Evolutionary conservation across 2,888 invertebrate species (phyloP).

Genomic region (Apamea sordens): DNA sequence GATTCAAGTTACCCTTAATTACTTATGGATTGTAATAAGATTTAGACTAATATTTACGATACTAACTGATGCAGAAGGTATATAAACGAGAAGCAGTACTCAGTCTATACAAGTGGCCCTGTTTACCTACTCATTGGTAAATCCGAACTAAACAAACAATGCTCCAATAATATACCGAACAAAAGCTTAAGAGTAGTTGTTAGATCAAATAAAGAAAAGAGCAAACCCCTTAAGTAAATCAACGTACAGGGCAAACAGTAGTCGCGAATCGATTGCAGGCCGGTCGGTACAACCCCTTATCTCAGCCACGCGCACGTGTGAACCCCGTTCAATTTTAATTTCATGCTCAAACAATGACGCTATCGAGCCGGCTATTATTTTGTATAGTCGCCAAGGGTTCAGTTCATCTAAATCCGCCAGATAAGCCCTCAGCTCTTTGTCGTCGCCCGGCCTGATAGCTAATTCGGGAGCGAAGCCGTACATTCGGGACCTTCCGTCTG

Average conservation of each 20-base stretch:
- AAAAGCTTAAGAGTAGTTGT: slow-evolving; percentile 77
- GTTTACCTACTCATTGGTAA: slow-evolving; percentile 66
- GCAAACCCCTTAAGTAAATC: slow-evolving; percentile 87
- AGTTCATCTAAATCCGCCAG: slow-evolving; percentile 89
- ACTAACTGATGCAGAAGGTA: slow-evolving; percentile 31
- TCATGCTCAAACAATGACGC: slow-evolving; percentile 91
- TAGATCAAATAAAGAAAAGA: slow-evolving; percentile 86
- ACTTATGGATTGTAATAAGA: slow-evolving; percentile 14
- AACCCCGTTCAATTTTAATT: slow-evolving; percentile 90
- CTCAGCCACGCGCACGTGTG: slow-evolving; percentile 89
- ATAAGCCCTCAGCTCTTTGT: slow-evolving; percentile 89
- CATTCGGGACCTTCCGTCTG: slow-evolving; percentile 62
- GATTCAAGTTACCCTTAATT: slow-evolving; percentile 16
- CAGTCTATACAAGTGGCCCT: slow-evolving; percentile 38
- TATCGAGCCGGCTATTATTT: slow-evolving; percentile 89
- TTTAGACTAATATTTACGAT: slow-evolving; percentile 29
- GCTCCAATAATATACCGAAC: slow-evolving; percentile 74
- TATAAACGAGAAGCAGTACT: slow-evolving; percentile 19
- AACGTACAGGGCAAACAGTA: slow-evolving; percentile 81
- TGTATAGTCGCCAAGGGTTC: slow-evolving; percentile 88
- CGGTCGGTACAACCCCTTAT: slow-evolving; percentile 86
- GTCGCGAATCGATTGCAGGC: slow-evolving; percentile 84
- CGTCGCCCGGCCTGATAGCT: slow-evolving; percentile 84
- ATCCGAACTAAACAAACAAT: slow-evolving; percentile 73
- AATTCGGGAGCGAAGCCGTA: slow-evolving; percentile 79